Evolutionary conservation across 2,797 vertebrate genomes (phyloP), one percentile per base, ranked within the genome.

Genomic region (Sciurus carolinensis): DNA sequence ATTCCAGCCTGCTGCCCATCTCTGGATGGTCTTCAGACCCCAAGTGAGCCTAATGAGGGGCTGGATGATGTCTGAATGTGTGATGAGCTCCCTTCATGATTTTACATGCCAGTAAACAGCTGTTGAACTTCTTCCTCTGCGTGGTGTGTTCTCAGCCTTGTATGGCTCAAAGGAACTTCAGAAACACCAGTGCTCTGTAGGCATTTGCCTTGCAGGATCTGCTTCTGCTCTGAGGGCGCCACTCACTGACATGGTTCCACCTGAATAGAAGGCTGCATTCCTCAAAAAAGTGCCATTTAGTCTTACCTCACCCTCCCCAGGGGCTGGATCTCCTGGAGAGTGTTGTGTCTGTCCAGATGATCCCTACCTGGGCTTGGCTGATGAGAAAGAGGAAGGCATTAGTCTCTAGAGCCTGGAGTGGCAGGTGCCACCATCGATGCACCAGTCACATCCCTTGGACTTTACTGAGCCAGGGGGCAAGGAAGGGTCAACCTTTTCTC

Each of bases 31-130:
- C 95, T 92, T 90, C 64, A 57, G 30, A 92, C 28, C 85, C 77
- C 54, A 22, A 82, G 50, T 30, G 76, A 90, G 76, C 30, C 42
- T 64, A 93, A 77, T 52, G 57, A 87, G 84, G 62, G 67, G n/a
- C 72, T 72, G 76, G 91, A 87, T 57, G 67, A 26, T 87, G n/a
- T 93, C 83, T 69, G 82, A 75, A 89, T 87, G 36, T 73, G 42
- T 57, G 72, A 72, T 80, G 59, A 94, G 54, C 26, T 62, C 42
- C 77, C 79, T 97, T 96, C 89, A 66, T 81, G 87, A 88, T 93
- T 67, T 94, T 52, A 39, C 42, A 59, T 7, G 67, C 52, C 59
- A 47, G 36, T 33, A 76, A 94, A 95, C 93, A 97, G 94, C 92
- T 93, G 77, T 47, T 71, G 93, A 77, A 67, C 62, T 76, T 83